Evolutionary conservation across 2,113 vertebrate species (phyloP).

Genomic region (Silurus asotus): DNA sequence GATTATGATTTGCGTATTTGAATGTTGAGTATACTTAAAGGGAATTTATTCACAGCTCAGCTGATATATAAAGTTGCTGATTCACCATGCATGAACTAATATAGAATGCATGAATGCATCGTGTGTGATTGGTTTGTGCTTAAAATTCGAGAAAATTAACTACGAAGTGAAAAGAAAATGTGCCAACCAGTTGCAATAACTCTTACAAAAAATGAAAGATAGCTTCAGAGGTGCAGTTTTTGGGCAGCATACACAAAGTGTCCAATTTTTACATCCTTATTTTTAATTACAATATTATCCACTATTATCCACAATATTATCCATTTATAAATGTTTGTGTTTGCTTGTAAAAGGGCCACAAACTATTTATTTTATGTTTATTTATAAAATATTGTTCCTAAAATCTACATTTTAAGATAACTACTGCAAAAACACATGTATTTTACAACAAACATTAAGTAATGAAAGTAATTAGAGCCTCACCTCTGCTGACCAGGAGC

Average conservation of each 20-base stretch:
- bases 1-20: neutral
- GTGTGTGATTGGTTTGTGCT: neutral
- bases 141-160: neutral
- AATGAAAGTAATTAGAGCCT: neutral
- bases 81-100: neutral
- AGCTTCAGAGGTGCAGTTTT: neutral
- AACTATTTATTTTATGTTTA: neutral
- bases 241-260: neutral
- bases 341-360: neutral
- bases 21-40: neutral
- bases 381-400: neutral
- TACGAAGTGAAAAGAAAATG: neutral
- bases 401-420: neutral
- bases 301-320: neutral
- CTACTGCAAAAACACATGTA: neutral
- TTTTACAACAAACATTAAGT: neutral
- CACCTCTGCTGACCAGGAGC: conserved; percentile 83
- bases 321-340: neutral
- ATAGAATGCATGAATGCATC: neutral
- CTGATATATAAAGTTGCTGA: neutral
- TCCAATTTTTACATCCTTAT: neutral
- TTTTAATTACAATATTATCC: neutral
- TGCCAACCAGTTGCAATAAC: neutral
- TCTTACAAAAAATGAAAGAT: neutral
- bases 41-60: neutral